These are phyloP conservation scores for Andrena dorsata DNA, from an alignment of 2,888 invertebrate genomes.

Conservation along the genomic window DNA sequence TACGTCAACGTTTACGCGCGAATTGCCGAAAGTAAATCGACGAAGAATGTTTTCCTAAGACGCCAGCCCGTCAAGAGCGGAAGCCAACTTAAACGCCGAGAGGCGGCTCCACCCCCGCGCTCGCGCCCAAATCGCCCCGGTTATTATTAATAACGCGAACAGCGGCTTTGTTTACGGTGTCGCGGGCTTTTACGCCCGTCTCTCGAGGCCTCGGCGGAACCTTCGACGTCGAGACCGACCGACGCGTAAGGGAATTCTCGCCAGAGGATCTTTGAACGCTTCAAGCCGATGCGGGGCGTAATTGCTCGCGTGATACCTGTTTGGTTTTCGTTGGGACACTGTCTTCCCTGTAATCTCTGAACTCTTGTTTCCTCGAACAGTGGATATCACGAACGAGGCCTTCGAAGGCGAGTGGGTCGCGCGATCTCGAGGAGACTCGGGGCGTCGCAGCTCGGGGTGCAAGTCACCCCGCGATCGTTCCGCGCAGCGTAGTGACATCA, in stretches of 20 bases:
- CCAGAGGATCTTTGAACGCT: slow-evolving; percentile 1
- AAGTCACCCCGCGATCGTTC: slow-evolving; percentile 83
- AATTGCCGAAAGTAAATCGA: slow-evolving; percentile 84
- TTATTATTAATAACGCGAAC: slow-evolving; percentile 79
- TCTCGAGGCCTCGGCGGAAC: slow-evolving; percentile 16
- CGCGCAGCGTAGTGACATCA: slow-evolving; percentile 81
- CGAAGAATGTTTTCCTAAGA: slow-evolving; percentile 83
- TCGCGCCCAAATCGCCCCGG: slow-evolving; percentile 50
- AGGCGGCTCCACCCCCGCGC: slow-evolving; percentile 33
- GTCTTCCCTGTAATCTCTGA: neutral
- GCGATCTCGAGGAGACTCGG: slow-evolving; percentile 1
- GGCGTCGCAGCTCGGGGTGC: slow-evolving; percentile 69
- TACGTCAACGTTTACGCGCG: slow-evolving; percentile 84
- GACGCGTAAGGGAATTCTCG: neutral
- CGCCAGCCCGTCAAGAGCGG: slow-evolving; percentile 76
- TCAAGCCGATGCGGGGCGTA: neutral
- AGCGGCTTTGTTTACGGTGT: slow-evolving; percentile 76
- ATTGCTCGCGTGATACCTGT: slow-evolving; percentile 23
- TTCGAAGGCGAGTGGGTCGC: neutral
- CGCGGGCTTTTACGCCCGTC: slow-evolving; percentile 67
- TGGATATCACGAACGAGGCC: neutral
- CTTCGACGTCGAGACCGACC: slow-evolving; percentile 34
- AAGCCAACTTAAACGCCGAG: slow-evolving; percentile 81
- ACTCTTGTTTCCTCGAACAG: neutral
- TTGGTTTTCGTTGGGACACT: neutral